Conservation (phyloP, 2,888 invertebrate species). For the Pristionchus entomophagus region DNA sequence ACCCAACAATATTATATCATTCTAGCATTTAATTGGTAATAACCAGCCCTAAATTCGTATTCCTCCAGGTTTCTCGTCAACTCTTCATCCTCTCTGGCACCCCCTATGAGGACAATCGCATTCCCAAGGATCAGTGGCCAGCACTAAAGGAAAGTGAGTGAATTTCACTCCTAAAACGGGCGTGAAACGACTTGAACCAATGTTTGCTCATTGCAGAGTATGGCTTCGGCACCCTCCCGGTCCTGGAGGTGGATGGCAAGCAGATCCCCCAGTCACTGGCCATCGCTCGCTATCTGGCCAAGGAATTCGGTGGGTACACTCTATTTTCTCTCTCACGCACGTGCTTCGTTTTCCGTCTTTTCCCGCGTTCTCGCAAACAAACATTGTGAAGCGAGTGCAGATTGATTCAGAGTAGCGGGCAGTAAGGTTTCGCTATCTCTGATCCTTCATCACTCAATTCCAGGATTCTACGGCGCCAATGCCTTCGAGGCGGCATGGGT, state of each 20-base stretch:
- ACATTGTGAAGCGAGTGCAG: too few relatives aligned
- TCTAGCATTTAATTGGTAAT: background rate
- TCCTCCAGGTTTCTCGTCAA: background rate
- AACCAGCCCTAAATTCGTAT: background rate
- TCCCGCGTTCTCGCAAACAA: too few relatives aligned
- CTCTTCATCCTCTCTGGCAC: background rate
- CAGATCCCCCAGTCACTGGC: slow-evolving; percentile 27
- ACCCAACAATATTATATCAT: too few relatives aligned
- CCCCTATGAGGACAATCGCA: slow-evolving; percentile 19
- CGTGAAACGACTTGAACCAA: too few relatives aligned
- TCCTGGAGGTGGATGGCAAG: slow-evolving; percentile 28
- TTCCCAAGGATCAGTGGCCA: slow-evolving; percentile 13
- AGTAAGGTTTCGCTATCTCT: too few relatives aligned
- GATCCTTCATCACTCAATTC: too few relatives aligned
- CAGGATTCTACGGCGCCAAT: slow-evolving; percentile 12
- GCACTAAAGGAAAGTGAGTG: slow-evolving; percentile 4
- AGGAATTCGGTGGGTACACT: slow-evolving; percentile 10
- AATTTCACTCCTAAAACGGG: too few relatives aligned
- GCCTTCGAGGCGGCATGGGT: slow-evolving; percentile 19
- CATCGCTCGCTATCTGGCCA: slow-evolving; percentile 18
- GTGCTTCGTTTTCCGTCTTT: too few relatives aligned
- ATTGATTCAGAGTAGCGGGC: too few relatives aligned
- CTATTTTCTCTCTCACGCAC: background rate
- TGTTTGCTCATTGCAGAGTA: background rate
- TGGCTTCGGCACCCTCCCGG: slow-evolving; percentile 9